phyloP scores from a whole-genome alignment of 2,888 invertebrate species.

The Caenorhabditis sp. region DNA sequence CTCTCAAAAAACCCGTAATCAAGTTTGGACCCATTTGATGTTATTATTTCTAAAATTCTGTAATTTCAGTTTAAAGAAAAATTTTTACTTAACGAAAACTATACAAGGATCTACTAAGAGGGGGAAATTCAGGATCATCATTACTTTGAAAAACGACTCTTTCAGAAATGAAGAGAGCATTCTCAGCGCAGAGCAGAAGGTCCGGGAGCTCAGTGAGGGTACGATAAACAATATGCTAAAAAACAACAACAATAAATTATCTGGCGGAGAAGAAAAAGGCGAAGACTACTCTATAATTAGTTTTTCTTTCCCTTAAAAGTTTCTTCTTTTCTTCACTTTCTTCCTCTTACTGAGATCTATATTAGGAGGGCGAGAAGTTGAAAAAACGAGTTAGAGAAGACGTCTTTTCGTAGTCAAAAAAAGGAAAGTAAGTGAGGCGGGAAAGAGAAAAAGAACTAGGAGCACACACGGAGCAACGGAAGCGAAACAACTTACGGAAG shows the following conservation, averaged over 20 bases:
- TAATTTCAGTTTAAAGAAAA: too few relatives aligned
- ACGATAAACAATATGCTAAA: constrained; percentile 52
- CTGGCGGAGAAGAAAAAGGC: constrained; percentile 12
- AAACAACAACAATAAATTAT: constrained; percentile 58
- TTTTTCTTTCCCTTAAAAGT: constrained; percentile 36
- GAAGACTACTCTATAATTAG: constrained; percentile 47
- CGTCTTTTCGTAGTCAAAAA: constrained; percentile 32
- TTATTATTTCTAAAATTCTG: too few relatives aligned
- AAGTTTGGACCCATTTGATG: too few relatives aligned
- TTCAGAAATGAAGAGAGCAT: constrained; percentile 19
- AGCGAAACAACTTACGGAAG: constrained; percentile 47
- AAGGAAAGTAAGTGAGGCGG: constrained; percentile 53
- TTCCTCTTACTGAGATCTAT: constrained; percentile 45
- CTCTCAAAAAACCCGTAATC: too few relatives aligned
- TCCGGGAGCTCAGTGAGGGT: constrained; percentile 10
- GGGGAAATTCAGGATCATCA: neutral
- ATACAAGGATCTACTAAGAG: neutral
- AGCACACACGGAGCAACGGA: constrained; percentile 49
- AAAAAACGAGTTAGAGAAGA: constrained; percentile 36
- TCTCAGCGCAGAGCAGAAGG: neutral
- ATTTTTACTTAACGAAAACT: too few relatives aligned
- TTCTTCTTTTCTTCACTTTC: constrained; percentile 42
- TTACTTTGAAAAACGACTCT: constrained; percentile 16
- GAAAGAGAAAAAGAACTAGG: constrained; percentile 9
- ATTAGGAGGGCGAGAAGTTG: constrained; percentile 50